Conservation (phyloP, 1,140 invertebrate species). For the Linepithema humile region DNA sequence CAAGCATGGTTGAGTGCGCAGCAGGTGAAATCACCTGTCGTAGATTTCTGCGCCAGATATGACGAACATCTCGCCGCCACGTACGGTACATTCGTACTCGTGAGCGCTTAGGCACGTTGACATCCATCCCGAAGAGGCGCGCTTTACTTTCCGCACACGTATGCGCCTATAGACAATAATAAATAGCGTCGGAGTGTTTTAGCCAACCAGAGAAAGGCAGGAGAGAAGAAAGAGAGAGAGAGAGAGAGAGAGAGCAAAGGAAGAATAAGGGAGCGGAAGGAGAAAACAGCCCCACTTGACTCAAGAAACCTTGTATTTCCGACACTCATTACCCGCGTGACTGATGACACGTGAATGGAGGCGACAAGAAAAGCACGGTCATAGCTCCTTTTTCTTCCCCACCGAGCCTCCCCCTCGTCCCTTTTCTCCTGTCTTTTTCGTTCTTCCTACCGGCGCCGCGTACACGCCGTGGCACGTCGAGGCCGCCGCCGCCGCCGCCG, state of each 20-base stretch:
- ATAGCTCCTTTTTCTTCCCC: slow-evolving; percentile 54
- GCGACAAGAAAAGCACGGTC: slow-evolving; percentile 76
- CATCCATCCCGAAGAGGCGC: slow-evolving; percentile 57
- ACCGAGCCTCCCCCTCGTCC: slow-evolving; percentile 17
- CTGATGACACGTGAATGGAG: slow-evolving; percentile 80
- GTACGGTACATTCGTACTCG: too few species aligned
- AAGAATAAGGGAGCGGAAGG: slow-evolving; percentile 16
- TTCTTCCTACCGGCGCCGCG: not conserved
- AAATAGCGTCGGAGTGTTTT: slow-evolving; percentile 70
- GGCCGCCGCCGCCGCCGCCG: slow-evolving; percentile 40
- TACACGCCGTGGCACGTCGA: slow-evolving; percentile 13
- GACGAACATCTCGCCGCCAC: slow-evolving; percentile 61
- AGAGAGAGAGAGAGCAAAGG: slow-evolving; percentile 17
- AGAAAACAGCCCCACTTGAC: slow-evolving; percentile 62
- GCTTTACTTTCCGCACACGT: slow-evolving; percentile 72
- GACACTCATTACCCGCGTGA: slow-evolving; percentile 81
- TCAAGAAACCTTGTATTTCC: slow-evolving; percentile 79
- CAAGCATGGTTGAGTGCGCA: slow-evolving; percentile 66
- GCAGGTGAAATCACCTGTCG: slow-evolving; percentile 70
- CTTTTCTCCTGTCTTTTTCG: slow-evolving; percentile 53
- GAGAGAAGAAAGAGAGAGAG: not conserved
- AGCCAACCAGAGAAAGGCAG: slow-evolving; percentile 21
- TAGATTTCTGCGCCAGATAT: slow-evolving; percentile 71
- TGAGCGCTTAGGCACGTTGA: slow-evolving; percentile 53
- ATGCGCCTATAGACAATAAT: slow-evolving; percentile 71